A percentile compares a stretch with the other conserved stretches of the same genome.
phyloP scores from a whole-genome alignment of 2,888 invertebrate genomes.

The Xylota sylvarum region DNA sequence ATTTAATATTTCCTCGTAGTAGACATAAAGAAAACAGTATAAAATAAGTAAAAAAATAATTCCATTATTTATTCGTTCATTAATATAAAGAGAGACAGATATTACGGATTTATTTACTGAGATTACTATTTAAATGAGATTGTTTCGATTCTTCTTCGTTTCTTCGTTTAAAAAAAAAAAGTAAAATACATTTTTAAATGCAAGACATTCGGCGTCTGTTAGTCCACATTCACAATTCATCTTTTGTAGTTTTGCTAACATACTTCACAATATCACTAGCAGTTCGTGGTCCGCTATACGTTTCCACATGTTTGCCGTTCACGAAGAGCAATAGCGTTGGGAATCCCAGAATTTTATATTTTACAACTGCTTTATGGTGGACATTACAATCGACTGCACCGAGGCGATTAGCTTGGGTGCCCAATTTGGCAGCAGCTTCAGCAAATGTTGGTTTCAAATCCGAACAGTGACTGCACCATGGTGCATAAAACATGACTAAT shows the following conservation, averaged over 20 bases:
- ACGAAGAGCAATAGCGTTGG: slow-evolving; percentile 89
- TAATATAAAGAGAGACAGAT: slow-evolving; percentile 4
- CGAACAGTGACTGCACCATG: slow-evolving; percentile 92
- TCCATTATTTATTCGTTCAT: slow-evolving; percentile 5
- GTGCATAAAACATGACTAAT: slow-evolving; percentile 94
- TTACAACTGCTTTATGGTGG: slow-evolving; percentile 87
- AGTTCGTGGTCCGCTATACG: slow-evolving; percentile 87
- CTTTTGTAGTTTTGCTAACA: slow-evolving; percentile 55
- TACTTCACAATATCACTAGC: slow-evolving; percentile 85
- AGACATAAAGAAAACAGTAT: slow-evolving; percentile 32
- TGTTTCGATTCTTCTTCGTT: neutral
- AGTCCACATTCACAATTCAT: slow-evolving; percentile 51
- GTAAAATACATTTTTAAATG: slow-evolving; percentile 33
- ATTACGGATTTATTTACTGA: slow-evolving; percentile 5
- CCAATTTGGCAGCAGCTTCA: slow-evolving; percentile 84
- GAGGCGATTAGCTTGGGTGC: slow-evolving; percentile 82
- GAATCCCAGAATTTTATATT: slow-evolving; percentile 88
- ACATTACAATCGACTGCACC: slow-evolving; percentile 89
- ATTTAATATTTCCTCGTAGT: slow-evolving; percentile 25
- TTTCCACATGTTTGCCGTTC: slow-evolving; percentile 86
- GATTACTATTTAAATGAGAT: neutral
- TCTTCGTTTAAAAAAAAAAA: slow-evolving; percentile 5
- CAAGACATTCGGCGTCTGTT: slow-evolving; percentile 16
- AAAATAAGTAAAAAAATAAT: slow-evolving; percentile 59
- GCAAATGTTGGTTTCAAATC: slow-evolving; percentile 89